Base-by-base conservation (phyloP, 2,797 vertebrate genomes). In the Lindbergichthys nudifrons region DNA sequence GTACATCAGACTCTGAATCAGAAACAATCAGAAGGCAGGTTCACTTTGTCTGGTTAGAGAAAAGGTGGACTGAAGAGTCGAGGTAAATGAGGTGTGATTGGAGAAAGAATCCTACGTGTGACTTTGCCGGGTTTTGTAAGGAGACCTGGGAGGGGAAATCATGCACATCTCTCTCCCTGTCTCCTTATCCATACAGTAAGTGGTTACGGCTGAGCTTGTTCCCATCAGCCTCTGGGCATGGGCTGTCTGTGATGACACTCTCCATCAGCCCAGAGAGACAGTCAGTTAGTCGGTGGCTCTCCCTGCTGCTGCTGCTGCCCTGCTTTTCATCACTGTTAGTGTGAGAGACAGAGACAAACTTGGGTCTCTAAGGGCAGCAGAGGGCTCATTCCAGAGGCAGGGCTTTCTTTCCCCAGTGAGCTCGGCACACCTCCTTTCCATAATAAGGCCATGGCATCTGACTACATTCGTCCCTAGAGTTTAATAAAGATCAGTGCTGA, bases 401-500 rank as follows among this genome's bases (percentile, higher is more conserved):
- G 63, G 45, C 51, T 75, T 70, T 66, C 64, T 82, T 63, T 75
- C 79, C 43, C 72, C 70, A 9, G 73, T 65, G 68, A n/a, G 21
- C 75, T 70, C 3, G 1, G 65, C 74, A 76, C 75, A 81, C 81
- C 90, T 83, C 69, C 80, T 92, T 87, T 85, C 87, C 88, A 91
- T 94, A 95, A 94, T 91, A 91, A 92, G 94, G 89, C 88, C 88
- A 84, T 75, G 88, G 92, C 84, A 91, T 92, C 91, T 88, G 88
- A 90, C 93, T 93, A 72, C 87, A 93, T 94, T 92, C 86, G 89
- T 94, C 94, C 92, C 94, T 70, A 88, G 93, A 95, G 93, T 93
- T 95, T 93, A 93, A 94, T 95, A 95, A 95, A 95, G 90, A 93
- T 88, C 90, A 81, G 76, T 21, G 75, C 84, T 91, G 93, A 93